Percentiles rank a stretch among this genome's conserved stretches.
These are phyloP conservation scores for Metalampra italica DNA, from an alignment of 2,888 invertebrate genomes.

Conservation along the genomic window DNA sequence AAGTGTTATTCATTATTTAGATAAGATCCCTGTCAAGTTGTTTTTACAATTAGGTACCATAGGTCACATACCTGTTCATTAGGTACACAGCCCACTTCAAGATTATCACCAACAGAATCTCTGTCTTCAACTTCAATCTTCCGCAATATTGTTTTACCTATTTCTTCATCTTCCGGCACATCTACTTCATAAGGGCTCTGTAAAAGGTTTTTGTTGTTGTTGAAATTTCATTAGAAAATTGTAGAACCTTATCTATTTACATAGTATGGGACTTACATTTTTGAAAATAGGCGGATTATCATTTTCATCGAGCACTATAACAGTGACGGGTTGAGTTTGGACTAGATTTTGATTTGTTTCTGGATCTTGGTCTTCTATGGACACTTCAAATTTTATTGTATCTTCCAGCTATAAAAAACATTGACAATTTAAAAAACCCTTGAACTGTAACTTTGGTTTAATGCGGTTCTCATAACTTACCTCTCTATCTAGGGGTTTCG, in stretches of 20 bases:
- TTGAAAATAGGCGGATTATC: constrained; percentile 90
- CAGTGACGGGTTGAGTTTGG: constrained; percentile 84
- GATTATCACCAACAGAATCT: constrained; percentile 88
- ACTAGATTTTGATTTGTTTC: constrained; percentile 84
- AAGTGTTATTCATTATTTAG: too few species aligned
- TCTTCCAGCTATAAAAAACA: constrained; percentile 82
- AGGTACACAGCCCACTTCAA: constrained; percentile 83
- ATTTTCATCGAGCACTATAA: constrained; percentile 92
- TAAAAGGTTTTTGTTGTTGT: too few species aligned
- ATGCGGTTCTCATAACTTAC: constrained; percentile 47
- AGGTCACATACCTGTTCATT: constrained; percentile 57
- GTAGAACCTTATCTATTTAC: too few species aligned
- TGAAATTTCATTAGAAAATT: not conserved
- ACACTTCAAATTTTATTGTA: constrained; percentile 87
- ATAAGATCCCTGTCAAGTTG: too few species aligned
- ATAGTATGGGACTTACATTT: constrained; percentile 76
- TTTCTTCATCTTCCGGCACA: constrained; percentile 85
- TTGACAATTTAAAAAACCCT: not conserved
- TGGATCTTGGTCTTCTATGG: constrained; percentile 85
- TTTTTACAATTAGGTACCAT: too few species aligned
- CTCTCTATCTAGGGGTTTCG: constrained; percentile 90
- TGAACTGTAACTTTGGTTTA: not conserved
- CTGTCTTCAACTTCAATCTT: constrained; percentile 87
- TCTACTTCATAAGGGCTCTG: constrained; percentile 89
- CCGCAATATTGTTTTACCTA: constrained; percentile 85